These are phyloP conservation scores for Metacarcinus magister DNA, from an alignment of 2,888 invertebrate species.

Conservation along the genomic window DNA sequence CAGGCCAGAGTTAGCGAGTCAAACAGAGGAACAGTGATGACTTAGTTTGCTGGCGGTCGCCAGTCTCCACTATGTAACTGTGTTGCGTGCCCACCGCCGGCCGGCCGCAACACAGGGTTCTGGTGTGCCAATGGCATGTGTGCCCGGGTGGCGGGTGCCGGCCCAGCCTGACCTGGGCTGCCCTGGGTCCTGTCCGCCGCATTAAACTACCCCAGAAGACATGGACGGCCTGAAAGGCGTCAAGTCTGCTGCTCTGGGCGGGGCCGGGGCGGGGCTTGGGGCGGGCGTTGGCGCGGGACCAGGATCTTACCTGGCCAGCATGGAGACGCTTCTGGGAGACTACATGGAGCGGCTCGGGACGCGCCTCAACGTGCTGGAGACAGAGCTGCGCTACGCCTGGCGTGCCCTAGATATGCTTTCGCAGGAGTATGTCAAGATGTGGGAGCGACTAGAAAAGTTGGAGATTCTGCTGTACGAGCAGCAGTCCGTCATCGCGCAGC, in stretches of 20 bases:
- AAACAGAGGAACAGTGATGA: conserved; percentile 50
- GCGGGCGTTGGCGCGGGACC: conserved; percentile 71
- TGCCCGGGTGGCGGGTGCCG: conserved; percentile 68
- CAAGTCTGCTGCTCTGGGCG: conserved; percentile 80
- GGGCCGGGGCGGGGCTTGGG: conserved; percentile 73
- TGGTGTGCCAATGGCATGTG: conserved; percentile 76
- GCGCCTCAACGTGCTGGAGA: conserved; percentile 93
- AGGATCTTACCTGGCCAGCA: conserved; percentile 82
- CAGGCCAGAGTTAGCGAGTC: not conserved
- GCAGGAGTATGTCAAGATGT: conserved; percentile 96
- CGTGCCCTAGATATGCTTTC: conserved; percentile 94
- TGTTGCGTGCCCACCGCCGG: not conserved
- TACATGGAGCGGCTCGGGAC: conserved; percentile 96
- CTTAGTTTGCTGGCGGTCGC: conserved; percentile 65
- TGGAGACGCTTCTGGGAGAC: conserved; percentile 90
- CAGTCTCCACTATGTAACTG: conserved; percentile 69
- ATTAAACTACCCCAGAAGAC: conserved; percentile 60
- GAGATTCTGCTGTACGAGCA: conserved; percentile 94
- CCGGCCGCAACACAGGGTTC: conserved; percentile 57
- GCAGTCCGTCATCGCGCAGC: conserved; percentile 94
- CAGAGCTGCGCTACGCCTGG: conserved; percentile 96
- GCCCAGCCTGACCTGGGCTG: conserved; percentile 77
- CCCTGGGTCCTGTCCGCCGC: conserved; percentile 70
- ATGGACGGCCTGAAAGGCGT: conserved; percentile 81
- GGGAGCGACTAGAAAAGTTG: conserved; percentile 94